Conservation (phyloP, 2,888 invertebrate species). For the Emmelina monodactyla region DNA sequence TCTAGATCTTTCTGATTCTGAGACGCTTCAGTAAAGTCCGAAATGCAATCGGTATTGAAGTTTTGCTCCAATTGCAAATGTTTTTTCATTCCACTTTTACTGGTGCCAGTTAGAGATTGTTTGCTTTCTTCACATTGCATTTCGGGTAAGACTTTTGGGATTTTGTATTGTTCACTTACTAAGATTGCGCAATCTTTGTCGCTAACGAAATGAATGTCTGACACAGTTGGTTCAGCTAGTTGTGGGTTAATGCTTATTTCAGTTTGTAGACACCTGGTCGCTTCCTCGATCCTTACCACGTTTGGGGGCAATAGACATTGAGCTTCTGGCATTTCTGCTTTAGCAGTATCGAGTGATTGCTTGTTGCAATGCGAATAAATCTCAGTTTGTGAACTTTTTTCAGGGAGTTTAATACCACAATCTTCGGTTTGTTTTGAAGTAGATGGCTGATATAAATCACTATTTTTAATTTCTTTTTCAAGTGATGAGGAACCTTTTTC, state of each 20-base stretch:
- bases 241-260: conserved; percentile 52
- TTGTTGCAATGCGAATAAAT: not conserved
- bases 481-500: conserved; percentile 16
- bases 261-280: conserved; percentile 44
- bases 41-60: not conserved
- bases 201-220: conserved; percentile 39
- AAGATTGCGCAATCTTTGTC: conserved; percentile 29
- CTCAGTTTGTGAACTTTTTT: conserved; percentile 35
- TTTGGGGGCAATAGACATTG: not conserved
- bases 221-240: conserved; percentile 41
- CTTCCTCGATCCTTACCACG: conserved; percentile 22
- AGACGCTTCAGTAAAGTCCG: not conserved
- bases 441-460: conserved; percentile 12
- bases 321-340: too few species aligned
- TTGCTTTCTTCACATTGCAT: not conserved
- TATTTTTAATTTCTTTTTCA: conserved; percentile 7
- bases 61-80: too few species aligned
- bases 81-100: not conserved
- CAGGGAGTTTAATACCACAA: not conserved
- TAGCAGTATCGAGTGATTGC: not conserved
- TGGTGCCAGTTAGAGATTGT: too few species aligned
- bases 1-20: not conserved
- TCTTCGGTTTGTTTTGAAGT: conserved; percentile 9
- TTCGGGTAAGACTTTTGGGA: conserved; percentile 15
- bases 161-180: conserved; percentile 27